These are phyloP conservation scores for Formica aserva DNA, from an alignment of 2,888 invertebrate genomes.

Conservation along the genomic window DNA sequence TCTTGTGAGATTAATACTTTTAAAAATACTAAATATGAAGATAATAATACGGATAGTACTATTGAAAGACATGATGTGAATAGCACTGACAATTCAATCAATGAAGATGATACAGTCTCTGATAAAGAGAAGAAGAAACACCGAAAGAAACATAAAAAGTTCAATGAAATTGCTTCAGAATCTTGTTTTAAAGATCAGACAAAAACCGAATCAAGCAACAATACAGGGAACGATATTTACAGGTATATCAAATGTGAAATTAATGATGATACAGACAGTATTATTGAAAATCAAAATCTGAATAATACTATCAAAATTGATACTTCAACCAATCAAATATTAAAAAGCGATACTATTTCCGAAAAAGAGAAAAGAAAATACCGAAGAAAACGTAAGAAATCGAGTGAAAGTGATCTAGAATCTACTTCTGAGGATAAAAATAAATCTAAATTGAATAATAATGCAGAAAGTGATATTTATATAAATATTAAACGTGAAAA, in stretches of 20 bases:
- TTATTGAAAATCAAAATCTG: background rate
- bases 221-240: background rate
- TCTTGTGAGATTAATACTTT: background rate
- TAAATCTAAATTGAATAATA: background rate
- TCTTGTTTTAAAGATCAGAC: background rate
- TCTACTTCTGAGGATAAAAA: background rate
- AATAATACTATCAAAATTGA: background rate
- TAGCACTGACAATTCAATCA: background rate
- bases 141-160: slow-evolving; percentile 18
- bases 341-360: background rate
- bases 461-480: background rate
- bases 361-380: slow-evolving; percentile 26
- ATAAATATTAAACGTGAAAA: background rate
- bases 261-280: background rate
- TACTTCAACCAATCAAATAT: background rate
- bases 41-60: background rate
- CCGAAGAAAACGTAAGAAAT: slow-evolving; percentile 48
- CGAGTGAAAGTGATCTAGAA: background rate
- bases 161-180: background rate
- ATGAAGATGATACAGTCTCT: background rate
- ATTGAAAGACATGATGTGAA: background rate
- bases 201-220: background rate
- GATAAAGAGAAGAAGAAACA: slow-evolving; percentile 25
- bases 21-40: background rate
- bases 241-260: background rate